Evolutionary conservation across 2,113 vertebrate species (phyloP).

Genomic region (Barbus barbus): DNA sequence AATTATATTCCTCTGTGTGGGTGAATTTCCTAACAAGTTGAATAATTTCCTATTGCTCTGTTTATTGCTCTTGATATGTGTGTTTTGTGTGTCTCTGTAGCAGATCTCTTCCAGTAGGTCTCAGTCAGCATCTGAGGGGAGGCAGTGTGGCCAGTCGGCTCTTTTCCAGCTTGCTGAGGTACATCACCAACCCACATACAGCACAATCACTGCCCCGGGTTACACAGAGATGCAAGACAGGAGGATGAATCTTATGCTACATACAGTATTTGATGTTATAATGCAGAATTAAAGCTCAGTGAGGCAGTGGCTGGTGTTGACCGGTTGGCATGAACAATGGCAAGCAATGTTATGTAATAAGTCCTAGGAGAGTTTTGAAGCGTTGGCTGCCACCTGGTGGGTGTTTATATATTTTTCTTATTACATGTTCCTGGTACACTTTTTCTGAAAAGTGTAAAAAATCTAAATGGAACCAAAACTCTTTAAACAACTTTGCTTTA

Average conservation of each 20-base stretch:
- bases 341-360: conserved; percentile 27
- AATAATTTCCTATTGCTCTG: neutral
- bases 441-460: neutral
- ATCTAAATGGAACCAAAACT: neutral
- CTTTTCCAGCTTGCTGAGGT: conserved; percentile 90
- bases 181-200: conserved; percentile 46
- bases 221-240: neutral
- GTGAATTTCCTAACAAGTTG: neutral
- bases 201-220: neutral
- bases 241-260: neutral
- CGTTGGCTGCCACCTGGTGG: conserved; percentile 34
- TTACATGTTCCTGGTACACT: neutral
- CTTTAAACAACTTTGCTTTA: neutral
- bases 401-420: neutral
- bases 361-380: neutral
- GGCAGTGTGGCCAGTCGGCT: conserved; percentile 83
- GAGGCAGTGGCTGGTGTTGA: conserved; percentile 26
- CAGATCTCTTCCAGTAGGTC: conserved; percentile 79
- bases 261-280: neutral
- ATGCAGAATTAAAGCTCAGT: conserved; percentile 8
- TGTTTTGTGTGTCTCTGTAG: conserved; percentile 31
- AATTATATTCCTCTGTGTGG: neutral
- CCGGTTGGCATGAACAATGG: conserved; percentile 10
- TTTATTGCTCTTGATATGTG: neutral
- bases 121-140: conserved; percentile 73